These are phyloP conservation scores for Pocillopora verrucosa DNA, from an alignment of 64 coral and sea anemone species.

Conservation along the genomic window DNA sequence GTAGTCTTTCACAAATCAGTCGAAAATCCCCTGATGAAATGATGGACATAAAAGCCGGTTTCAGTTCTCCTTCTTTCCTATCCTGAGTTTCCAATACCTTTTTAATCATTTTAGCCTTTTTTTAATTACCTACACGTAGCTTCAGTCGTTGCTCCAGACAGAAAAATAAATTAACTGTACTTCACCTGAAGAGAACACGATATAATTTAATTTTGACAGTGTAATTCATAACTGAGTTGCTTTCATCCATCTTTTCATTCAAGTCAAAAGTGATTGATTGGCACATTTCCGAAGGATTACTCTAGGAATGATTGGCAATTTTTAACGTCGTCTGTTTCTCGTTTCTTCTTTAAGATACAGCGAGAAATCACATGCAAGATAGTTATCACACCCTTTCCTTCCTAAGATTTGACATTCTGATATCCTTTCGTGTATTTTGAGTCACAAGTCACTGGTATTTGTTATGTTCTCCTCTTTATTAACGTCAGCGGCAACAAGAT, in stretches of 20 bases:
- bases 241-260: not conserved
- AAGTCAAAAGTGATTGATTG: not conserved
- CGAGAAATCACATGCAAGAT: not conserved
- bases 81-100: too few species aligned
- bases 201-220: too few species aligned
- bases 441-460: not conserved
- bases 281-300: not conserved
- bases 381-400: not conserved
- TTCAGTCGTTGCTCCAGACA: not conserved
- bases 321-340: not conserved
- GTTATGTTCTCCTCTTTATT: not conserved
- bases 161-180: not conserved
- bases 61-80: too few species aligned
- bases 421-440: not conserved
- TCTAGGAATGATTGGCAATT: not conserved
- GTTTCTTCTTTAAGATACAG: too few species aligned
- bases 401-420: not conserved
- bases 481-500: conserved; percentile 3
- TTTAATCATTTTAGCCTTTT: too few species aligned
- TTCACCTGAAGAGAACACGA: too few species aligned
- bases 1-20: not conserved
- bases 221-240: too few species aligned
- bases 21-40: too few species aligned
- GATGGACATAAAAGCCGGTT: too few species aligned
- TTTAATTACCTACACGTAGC: not conserved